Conservation (phyloP, 2,113 vertebrate genomes). For the Eulemur macaco region DNA sequence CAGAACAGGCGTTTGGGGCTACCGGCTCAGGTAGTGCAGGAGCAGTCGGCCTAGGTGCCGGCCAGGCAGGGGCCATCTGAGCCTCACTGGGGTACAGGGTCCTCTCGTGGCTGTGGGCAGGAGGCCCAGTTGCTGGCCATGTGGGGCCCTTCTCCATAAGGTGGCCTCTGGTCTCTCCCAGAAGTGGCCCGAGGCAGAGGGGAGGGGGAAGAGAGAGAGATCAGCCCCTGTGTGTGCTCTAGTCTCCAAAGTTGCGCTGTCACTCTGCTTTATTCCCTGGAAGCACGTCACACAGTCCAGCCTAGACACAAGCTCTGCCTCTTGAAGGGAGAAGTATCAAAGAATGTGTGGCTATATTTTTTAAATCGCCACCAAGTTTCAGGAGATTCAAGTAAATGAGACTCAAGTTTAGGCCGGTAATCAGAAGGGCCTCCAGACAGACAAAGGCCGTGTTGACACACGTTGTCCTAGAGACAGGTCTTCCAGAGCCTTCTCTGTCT, state of each 20-base stretch:
- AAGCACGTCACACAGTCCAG: background rate
- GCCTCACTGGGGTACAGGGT: background rate
- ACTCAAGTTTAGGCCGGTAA: background rate
- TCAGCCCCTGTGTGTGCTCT: too few relatives aligned
- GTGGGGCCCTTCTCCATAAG: background rate
- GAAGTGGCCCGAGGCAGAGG: background rate
- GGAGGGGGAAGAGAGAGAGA: background rate
- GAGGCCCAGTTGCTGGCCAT: background rate
- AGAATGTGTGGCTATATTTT: background rate
- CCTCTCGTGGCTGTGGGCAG: background rate
- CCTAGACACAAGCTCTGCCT: background rate
- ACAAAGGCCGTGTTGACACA: accelerated
- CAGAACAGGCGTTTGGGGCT: background rate
- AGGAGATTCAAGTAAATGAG: background rate
- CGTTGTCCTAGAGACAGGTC: accelerated
- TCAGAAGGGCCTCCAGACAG: too few relatives aligned
- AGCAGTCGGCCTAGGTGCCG: accelerated
- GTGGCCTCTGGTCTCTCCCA: background rate
- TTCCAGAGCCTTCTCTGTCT: too few relatives aligned
- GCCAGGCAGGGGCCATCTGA: accelerated
- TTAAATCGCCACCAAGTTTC: background rate
- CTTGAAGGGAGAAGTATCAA: background rate
- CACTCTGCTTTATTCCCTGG: background rate
- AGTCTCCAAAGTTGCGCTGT: accelerated
- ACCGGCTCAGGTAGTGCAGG: background rate